Evolutionary conservation across 2,113 vertebrate species (phyloP).

Genomic region (Mus spicilegus): DNA sequence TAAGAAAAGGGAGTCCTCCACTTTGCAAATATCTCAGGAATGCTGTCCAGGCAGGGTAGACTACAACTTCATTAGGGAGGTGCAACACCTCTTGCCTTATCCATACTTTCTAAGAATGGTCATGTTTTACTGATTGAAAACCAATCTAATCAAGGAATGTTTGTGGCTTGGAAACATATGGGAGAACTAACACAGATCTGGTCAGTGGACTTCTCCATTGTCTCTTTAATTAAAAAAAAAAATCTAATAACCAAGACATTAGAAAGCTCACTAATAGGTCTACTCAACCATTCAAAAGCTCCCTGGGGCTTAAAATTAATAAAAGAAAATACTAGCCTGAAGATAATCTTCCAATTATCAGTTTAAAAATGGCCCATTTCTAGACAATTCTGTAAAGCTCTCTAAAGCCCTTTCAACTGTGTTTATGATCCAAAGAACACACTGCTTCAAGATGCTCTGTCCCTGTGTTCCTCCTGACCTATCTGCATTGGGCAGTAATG

Average conservation of each 20-base stretch:
- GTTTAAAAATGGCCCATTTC: slow-evolving; percentile 68
- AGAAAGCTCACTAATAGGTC: slow-evolving; percentile 48
- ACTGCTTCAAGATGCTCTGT: not conserved
- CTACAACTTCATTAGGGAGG: no score
- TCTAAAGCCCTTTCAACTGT: slow-evolving; percentile 52
- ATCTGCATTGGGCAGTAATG: not conserved
- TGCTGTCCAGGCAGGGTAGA: no score
- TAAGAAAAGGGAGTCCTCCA: no score
- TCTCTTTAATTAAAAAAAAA: slow-evolving; percentile 60
- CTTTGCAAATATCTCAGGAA: no score
- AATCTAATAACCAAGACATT: slow-evolving; percentile 42
- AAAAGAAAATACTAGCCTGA: slow-evolving; percentile 28
- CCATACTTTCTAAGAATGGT: not conserved
- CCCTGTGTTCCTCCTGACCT: slow-evolving; percentile 36
- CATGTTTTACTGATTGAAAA: slow-evolving; percentile 9
- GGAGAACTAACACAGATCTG: not conserved
- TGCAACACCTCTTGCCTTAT: not conserved
- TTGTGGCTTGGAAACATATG: not conserved
- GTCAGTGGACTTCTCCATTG: not conserved
- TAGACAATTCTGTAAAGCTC: not conserved
- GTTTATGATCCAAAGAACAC: slow-evolving; percentile 53
- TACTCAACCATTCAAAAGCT: slow-evolving; percentile 60
- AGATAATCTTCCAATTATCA: slow-evolving; percentile 58
- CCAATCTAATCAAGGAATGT: not conserved
- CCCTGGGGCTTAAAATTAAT: slow-evolving; percentile 65